phyloP scores from a whole-genome alignment of 2,113 vertebrate species.

The Piaya cayana region DNA sequence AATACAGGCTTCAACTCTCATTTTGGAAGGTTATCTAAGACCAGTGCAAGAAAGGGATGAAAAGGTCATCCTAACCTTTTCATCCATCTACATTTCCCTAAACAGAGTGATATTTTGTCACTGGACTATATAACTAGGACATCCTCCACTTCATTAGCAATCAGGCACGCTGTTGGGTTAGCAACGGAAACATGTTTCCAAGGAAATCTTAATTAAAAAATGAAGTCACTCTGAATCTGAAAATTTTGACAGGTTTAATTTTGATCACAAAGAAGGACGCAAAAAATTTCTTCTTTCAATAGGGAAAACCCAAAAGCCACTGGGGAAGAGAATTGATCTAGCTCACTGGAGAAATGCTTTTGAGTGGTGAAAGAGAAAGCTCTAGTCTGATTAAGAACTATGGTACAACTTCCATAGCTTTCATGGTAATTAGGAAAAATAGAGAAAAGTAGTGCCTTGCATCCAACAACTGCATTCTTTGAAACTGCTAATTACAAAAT shows the following conservation, averaged over 20 bases:
- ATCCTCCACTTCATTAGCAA: constrained; percentile 4
- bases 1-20: neutral
- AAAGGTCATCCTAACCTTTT: constrained; percentile 49
- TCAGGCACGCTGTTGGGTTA: neutral
- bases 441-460: neutral
- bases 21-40: constrained; percentile 36
- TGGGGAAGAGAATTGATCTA: constrained; percentile 30
- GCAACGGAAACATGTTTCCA: constrained; percentile 16
- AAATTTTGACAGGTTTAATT: neutral
- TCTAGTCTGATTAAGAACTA: neutral
- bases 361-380: neutral
- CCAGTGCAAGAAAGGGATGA: neutral
- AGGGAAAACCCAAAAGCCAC: constrained; percentile 41
- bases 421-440: neutral
- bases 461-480: neutral
- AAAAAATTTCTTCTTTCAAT: constrained; percentile 13
- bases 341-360: neutral
- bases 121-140: constrained; percentile 12
- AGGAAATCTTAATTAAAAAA: constrained; percentile 49
- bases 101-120: neutral
- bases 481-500: neutral
- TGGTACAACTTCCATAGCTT: neutral
- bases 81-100: neutral
- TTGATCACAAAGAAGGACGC: neutral
- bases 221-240: constrained; percentile 13